Conservation (phyloP, 2,888 invertebrate genomes). For the Rhodophaea formosa region DNA sequence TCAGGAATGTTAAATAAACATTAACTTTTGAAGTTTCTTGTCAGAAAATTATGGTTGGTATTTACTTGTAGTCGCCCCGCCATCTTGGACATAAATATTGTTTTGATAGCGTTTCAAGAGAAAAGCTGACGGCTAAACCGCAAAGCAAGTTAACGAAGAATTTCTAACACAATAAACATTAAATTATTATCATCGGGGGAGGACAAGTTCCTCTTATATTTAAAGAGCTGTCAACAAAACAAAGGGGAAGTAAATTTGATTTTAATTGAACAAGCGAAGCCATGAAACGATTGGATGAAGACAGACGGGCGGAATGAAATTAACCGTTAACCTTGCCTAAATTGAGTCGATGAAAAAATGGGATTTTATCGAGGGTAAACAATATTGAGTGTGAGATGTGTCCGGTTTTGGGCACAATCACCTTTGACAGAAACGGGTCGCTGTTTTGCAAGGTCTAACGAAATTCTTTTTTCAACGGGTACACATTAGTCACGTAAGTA, state of each 20-base stretch:
- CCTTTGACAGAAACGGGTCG: background rate
- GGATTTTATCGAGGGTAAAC: slow-evolving; percentile 4
- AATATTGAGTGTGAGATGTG: background rate
- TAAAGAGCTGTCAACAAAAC: slow-evolving; percentile 46
- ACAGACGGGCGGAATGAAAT: slow-evolving; percentile 53
- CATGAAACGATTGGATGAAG: slow-evolving; percentile 58
- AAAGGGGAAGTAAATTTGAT: slow-evolving; percentile 59
- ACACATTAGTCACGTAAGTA: no score
- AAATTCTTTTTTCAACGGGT: background rate
- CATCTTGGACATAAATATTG: slow-evolving; percentile 11
- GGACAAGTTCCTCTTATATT: slow-evolving; percentile 29
- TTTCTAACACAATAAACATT: slow-evolving; percentile 14
- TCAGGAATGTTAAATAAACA: background rate
- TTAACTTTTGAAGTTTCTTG: background rate
- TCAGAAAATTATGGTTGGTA: background rate
- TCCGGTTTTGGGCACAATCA: background rate
- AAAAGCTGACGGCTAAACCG: slow-evolving; percentile 1
- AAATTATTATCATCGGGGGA: slow-evolving; percentile 15
- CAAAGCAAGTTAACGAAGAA: slow-evolving; percentile 11
- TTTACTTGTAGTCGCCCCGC: background rate
- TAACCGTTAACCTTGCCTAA: slow-evolving; percentile 47
- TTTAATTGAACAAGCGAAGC: slow-evolving; percentile 66
- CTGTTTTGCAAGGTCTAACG: background rate
- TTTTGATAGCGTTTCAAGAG: background rate
- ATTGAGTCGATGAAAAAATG: slow-evolving; percentile 24